Evolutionary conservation across 2,888 invertebrate species (phyloP).

Genomic region (Eucera pruinosa): DNA sequence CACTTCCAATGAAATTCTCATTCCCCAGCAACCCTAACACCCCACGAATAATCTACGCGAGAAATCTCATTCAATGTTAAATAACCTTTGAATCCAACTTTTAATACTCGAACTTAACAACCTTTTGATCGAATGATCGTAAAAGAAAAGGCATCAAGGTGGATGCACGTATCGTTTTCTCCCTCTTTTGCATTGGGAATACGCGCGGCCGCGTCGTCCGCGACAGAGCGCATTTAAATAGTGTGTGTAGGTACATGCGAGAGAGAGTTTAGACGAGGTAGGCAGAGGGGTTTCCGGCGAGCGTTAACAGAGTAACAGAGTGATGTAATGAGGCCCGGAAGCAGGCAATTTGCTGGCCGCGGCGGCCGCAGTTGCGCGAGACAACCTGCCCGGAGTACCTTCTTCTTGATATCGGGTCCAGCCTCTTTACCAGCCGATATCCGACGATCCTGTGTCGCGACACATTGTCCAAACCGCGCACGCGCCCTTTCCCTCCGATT

Average conservation of each 20-base stretch:
- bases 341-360: constrained; percentile 84
- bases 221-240: constrained; percentile 73
- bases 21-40: no score
- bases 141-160: constrained; percentile 12
- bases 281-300: constrained; percentile 84
- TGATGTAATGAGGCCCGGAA: constrained; percentile 85
- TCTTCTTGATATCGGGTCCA: constrained; percentile 77
- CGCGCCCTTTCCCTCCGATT: not conserved
- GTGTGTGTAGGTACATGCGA: constrained; percentile 71
- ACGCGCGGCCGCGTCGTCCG: constrained; percentile 68
- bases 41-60: no score
- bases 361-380: constrained; percentile 83
- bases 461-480: constrained; percentile 1
- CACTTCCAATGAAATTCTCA: no score
- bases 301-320: constrained; percentile 85
- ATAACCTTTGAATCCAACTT: no score
- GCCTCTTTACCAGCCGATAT: constrained; percentile 66
- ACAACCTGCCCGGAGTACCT: constrained; percentile 82
- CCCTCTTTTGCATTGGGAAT: constrained; percentile 61
- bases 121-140: no score
- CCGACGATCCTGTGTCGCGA: constrained; percentile 1
- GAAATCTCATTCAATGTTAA: no score
- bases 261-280: constrained; percentile 81
- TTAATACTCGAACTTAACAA: no score
- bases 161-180: constrained; percentile 50